Conservation (phyloP, 2,797 vertebrate species). For the Ceyx erithaca region DNA sequence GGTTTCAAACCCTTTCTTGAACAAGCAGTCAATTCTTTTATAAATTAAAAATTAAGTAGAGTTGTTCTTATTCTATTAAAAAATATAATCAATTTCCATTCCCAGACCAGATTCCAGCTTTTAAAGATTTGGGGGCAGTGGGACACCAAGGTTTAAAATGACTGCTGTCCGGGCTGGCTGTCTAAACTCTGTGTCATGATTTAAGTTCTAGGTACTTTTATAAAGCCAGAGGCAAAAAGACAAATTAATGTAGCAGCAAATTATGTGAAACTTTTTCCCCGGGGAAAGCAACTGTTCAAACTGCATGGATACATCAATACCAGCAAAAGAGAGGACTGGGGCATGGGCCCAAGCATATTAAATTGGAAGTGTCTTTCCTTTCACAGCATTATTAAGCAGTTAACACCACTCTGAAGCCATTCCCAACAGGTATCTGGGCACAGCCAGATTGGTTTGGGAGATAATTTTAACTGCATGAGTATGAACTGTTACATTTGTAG, state of each 20-base stretch:
- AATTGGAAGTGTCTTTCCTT: neutral
- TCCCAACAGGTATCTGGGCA: neutral
- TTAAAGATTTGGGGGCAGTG: slow-evolving; percentile 24
- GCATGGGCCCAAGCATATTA: neutral
- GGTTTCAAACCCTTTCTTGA: slow-evolving; percentile 60
- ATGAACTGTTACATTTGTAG: neutral
- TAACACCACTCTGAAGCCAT: neutral
- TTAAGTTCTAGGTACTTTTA: slow-evolving; percentile 19
- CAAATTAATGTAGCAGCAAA: neutral
- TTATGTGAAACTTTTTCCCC: neutral
- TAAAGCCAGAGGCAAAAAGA: neutral
- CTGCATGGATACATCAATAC: neutral
- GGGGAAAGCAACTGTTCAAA: neutral
- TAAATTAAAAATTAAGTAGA: slow-evolving; percentile 70
- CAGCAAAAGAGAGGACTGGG: neutral
- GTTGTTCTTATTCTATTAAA: slow-evolving; percentile 22
- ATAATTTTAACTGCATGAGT: neutral
- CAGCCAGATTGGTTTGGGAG: neutral
- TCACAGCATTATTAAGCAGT: neutral
- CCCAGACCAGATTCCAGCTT: neutral
- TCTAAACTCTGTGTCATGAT: neutral
- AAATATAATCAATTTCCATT: slow-evolving; percentile 10
- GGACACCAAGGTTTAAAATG: neutral
- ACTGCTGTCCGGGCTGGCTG: slow-evolving; percentile 4
- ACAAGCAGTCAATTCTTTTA: slow-evolving; percentile 67